phyloP scores from a whole-genome alignment of 92 coral and sea anemone species.

The Siderastrea radians region DNA sequence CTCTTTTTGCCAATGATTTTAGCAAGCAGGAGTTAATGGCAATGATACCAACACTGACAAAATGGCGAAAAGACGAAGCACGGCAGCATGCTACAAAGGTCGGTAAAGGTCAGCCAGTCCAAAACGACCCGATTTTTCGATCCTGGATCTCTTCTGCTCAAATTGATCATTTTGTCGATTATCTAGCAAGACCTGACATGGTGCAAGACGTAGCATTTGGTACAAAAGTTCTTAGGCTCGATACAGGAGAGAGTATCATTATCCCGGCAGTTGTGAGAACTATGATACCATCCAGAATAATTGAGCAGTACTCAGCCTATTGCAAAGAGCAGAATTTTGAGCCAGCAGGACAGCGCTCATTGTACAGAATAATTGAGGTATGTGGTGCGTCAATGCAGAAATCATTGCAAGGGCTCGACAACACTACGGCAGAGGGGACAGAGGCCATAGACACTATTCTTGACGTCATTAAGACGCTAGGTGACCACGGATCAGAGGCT shows the following conservation, averaged over 20 bases:
- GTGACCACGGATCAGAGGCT: slow-evolving; percentile 46
- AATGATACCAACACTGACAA: slow-evolving; percentile 53
- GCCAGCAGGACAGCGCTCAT: slow-evolving; percentile 69
- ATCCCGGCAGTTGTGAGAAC: slow-evolving; percentile 67
- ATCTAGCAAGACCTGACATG: slow-evolving; percentile 68
- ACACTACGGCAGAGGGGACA: slow-evolving; percentile 70
- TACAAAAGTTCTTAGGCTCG: slow-evolving; percentile 64
- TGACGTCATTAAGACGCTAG: slow-evolving; percentile 41
- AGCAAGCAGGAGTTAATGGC: slow-evolving; percentile 50
- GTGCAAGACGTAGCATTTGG: slow-evolving; percentile 77
- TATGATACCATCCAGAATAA: slow-evolving; percentile 63
- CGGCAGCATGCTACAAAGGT: slow-evolving; percentile 59
- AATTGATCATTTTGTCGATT: slow-evolving; percentile 65
- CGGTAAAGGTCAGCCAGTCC: slow-evolving; percentile 55
- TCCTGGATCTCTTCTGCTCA: slow-evolving; percentile 49
- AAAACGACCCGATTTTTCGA: slow-evolving; percentile 38
- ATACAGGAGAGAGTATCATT: slow-evolving; percentile 67
- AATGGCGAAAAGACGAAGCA: slow-evolving; percentile 73
- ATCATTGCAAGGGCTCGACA: slow-evolving; percentile 69
- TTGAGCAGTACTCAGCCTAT: slow-evolving; percentile 58
- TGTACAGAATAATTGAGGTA: slow-evolving; percentile 71
- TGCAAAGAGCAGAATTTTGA: slow-evolving; percentile 54
- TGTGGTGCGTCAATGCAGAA: slow-evolving; percentile 73
- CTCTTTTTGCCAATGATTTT: slow-evolving; percentile 67
- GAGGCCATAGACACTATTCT: slow-evolving; percentile 68